These are phyloP conservation scores for Linnaemya tessellans DNA, from an alignment of 2,888 invertebrate genomes.

Conservation along the genomic window DNA sequence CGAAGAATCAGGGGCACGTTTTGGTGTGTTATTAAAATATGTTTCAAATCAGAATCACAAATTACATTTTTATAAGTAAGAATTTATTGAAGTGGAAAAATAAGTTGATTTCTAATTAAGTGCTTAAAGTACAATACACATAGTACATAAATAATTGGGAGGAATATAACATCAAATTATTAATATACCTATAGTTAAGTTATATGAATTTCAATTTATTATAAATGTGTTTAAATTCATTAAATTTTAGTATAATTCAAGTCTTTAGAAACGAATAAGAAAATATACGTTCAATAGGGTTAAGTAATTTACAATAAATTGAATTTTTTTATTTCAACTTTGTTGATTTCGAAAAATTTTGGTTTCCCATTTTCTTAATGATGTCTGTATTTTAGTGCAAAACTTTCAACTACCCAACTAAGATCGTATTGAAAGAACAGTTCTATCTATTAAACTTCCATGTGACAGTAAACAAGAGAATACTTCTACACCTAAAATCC, in stretches of 20 bases:
- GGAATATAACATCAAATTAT: conserved; percentile 32
- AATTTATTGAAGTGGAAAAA: neutral
- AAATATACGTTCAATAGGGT: no score
- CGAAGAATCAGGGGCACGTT: conserved; percentile 57
- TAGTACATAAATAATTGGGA: conserved; percentile 30
- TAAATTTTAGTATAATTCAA: conserved; percentile 51
- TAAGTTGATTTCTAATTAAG: conserved; percentile 13
- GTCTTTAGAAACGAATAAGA: conserved; percentile 17
- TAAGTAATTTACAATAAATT: no score
- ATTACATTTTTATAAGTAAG: conserved; percentile 6
- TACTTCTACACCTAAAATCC: no score
- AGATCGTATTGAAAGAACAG: no score
- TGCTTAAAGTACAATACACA: conserved; percentile 36
- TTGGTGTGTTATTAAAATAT: conserved; percentile 26
- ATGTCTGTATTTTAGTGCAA: no score
- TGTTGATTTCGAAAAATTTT: no score
- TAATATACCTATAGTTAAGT: neutral
- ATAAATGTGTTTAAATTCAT: conserved; percentile 24
- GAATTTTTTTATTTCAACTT: no score
- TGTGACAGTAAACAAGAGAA: no score
- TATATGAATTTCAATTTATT: conserved; percentile 22
- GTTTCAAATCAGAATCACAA: conserved; percentile 31
- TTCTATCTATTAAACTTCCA: no score
- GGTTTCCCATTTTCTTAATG: no score
- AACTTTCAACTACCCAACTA: no score